Conservation (phyloP, 2,888 invertebrate genomes). For the Andrena hattorfiana region DNA sequence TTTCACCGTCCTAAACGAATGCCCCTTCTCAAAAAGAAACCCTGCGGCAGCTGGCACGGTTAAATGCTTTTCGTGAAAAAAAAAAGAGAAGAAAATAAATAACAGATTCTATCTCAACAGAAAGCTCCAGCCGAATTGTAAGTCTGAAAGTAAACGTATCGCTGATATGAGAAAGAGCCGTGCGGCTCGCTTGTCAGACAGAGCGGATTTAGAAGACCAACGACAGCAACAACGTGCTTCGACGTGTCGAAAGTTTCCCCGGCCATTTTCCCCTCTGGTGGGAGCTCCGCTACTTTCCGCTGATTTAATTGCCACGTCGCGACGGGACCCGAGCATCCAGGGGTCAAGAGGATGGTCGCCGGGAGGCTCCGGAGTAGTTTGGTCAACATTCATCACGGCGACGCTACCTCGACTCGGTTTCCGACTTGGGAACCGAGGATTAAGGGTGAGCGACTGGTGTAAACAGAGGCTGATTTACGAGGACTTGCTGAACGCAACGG, state of each 20-base stretch:
- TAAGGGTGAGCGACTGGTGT: constrained; percentile 62
- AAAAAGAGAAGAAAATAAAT: not conserved
- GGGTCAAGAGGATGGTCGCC: not conserved
- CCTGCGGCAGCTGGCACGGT: not conserved
- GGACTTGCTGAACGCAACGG: constrained; percentile 34
- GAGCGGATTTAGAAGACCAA: no score
- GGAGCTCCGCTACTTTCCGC: not conserved
- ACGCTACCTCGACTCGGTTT: constrained; percentile 29
- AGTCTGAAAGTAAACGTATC: no score
- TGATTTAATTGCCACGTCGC: constrained; percentile 32
- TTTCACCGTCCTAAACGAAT: not conserved
- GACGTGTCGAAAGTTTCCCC: no score
- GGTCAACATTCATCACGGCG: constrained; percentile 61
- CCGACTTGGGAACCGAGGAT: constrained; percentile 48
- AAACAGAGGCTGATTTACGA: constrained; percentile 68
- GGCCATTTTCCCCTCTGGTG: no score
- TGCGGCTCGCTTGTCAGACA: no score
- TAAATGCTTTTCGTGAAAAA: not conserved
- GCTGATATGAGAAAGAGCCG: no score
- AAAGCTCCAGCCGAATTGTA: no score
- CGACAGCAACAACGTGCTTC: no score
- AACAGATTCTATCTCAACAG: no score
- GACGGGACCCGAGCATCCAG: not conserved
- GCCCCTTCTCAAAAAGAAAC: not conserved
- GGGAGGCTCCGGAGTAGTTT: constrained; percentile 33